Base-by-base conservation (phyloP, 2,113 vertebrate genomes). In the Regulus satrapa region DNA sequence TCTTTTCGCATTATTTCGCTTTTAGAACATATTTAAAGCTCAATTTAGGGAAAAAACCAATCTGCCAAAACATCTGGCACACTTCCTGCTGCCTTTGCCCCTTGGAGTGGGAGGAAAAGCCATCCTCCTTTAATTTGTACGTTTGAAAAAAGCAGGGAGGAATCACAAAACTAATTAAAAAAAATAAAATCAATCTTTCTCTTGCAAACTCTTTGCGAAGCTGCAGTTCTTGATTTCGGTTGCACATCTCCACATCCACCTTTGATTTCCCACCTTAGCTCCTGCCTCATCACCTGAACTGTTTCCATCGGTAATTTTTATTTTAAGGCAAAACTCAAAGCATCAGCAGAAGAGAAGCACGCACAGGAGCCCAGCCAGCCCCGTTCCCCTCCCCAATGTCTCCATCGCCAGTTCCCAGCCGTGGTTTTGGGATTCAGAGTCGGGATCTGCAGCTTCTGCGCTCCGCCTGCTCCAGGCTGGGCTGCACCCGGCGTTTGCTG, bases 161-260 rank as follows among this genome's bases (percentile, higher is more conserved):
- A 81, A 79, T 66, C 19, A 7, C 12, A 26, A 93, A 85, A 62
- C 40, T 41, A 14, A 88, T 69, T 29, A 18, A 36, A 62, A 62
- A 72, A 72, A 86, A 71, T 67, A 40, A 82, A 54, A 48, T 43
- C n/a, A n/a, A 49, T 49, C 48, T 68, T 93, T 88, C 73, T 72
- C 62, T 80, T 64, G 49, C 5, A 59, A 51, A 49, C 25, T 51
- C 5, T 36, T 40, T 56, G 41, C 75, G 36, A 77, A 79, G 58
- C 49, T 77, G 26, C 18, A 63, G 36, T 36, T 84, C n/a, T 48
- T 45, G 31, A 34, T 78, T 74, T 41, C 52, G 26, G 36, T 24
- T 43, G n/a, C 21, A 52, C 24, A 34, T 23, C 29, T 45, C 29
- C 41, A 63, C 12, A 7, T 8, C 16, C 14, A 61, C 8, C n/a